phyloP scores from a whole-genome alignment of 2,797 vertebrate genomes.

The Typhlichthys eigenmanni region DNA sequence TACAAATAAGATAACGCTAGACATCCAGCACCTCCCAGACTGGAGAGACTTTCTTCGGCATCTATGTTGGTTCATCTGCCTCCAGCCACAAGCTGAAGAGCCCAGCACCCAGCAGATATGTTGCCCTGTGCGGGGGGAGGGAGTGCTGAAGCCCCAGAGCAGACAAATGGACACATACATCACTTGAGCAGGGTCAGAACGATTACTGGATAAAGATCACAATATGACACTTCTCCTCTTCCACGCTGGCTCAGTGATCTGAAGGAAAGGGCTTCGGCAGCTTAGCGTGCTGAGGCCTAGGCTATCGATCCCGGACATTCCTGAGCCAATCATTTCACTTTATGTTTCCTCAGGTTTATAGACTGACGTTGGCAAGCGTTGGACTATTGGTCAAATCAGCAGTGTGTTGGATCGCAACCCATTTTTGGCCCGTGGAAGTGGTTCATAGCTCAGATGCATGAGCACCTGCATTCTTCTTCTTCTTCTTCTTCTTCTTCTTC shows the following conservation, averaged over 20 bases:
- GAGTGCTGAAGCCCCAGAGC: conserved; percentile 74
- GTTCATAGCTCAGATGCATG: too few species aligned
- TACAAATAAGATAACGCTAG: too few species aligned
- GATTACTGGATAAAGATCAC: conserved; percentile 98
- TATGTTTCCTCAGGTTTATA: background rate
- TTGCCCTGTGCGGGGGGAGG: background rate
- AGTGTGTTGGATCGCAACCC: too few species aligned
- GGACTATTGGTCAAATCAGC: too few species aligned
- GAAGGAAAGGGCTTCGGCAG: conserved; percentile 78
- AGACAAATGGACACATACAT: conserved; percentile 85
- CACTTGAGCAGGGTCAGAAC: conserved; percentile 89
- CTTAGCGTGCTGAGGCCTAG: conserved; percentile 66
- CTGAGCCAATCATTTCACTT: conserved; percentile 71
- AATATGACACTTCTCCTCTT: conserved; percentile 98
- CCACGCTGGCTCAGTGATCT: conserved; percentile 87
- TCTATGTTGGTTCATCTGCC: conserved; percentile 56
- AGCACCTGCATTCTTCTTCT: too few species aligned
- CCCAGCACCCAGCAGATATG: too few species aligned
- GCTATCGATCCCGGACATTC: conserved; percentile 81
- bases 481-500: too few species aligned
- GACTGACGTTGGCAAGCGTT: too few species aligned
- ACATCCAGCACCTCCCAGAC: background rate
- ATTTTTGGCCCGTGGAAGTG: too few species aligned
- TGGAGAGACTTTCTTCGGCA: conserved; percentile 22
- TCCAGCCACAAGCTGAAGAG: conserved; percentile 59